Evolutionary conservation across 2,888 invertebrate species (phyloP).

Genomic region (Zootermopsis nevadensis): DNA sequence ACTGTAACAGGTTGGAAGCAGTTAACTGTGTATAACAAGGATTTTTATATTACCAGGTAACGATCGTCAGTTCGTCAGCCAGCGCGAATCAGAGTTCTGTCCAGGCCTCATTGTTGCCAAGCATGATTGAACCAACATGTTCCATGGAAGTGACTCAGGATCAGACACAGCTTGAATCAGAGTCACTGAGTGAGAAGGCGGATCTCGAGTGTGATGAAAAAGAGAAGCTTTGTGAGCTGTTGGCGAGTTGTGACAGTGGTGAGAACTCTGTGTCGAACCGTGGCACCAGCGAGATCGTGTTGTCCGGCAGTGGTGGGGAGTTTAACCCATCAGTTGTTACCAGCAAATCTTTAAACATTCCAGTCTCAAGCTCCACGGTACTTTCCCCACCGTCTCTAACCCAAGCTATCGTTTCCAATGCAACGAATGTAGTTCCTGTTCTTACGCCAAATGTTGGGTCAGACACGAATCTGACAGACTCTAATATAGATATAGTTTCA

Average conservation of each 20-base stretch:
- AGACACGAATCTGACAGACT: slow-evolving; percentile 36
- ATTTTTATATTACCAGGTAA: slow-evolving; percentile 43
- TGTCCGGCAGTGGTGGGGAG: slow-evolving; percentile 8
- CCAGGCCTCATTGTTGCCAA: slow-evolving; percentile 40
- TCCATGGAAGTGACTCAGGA: slow-evolving; percentile 46
- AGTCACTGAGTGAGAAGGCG: slow-evolving; percentile 69
- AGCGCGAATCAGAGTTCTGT: slow-evolving; percentile 42
- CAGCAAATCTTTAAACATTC: slow-evolving; percentile 24
- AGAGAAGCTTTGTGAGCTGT: slow-evolving; percentile 60
- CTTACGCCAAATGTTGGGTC: slow-evolving; percentile 18
- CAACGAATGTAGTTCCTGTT: slow-evolving; percentile 31
- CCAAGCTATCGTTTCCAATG: slow-evolving; percentile 26
- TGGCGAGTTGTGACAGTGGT: slow-evolving; percentile 35
- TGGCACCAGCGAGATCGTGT: background rate
- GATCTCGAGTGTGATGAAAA: slow-evolving; percentile 78
- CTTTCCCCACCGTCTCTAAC: slow-evolving; percentile 28
- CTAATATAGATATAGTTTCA: slow-evolving; percentile 36
- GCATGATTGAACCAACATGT: slow-evolving; percentile 15
- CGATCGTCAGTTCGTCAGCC: slow-evolving; percentile 44
- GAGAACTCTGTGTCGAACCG: slow-evolving; percentile 6
- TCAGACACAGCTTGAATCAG: slow-evolving; percentile 47
- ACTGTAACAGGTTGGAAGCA: no score
- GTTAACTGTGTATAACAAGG: no score
- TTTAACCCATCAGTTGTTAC: slow-evolving; percentile 1
- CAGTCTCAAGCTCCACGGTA: slow-evolving; percentile 27